Conservation (phyloP, 2,797 vertebrate genomes). For the Rallus crepitans region DNA sequence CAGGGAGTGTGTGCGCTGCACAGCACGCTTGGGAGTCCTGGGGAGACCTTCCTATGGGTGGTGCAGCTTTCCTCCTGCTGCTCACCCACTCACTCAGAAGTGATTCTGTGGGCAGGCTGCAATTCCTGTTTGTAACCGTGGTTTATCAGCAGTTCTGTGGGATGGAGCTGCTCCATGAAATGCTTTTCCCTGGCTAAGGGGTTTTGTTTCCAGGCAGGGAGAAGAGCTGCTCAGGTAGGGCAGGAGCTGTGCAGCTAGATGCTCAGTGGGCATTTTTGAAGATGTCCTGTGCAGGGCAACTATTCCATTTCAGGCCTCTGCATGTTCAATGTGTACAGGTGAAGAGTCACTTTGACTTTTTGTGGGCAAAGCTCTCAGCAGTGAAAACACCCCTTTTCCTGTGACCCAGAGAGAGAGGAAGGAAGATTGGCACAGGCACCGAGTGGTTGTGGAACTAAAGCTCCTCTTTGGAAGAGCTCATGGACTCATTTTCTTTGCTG, state of each 20-base stretch:
- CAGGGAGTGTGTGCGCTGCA: not conserved
- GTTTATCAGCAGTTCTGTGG: not conserved
- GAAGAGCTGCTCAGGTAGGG: not conserved
- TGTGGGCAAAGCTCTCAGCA: not conserved
- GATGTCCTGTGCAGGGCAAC: not conserved
- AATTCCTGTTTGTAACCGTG: not conserved
- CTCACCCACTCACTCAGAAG: not conserved
- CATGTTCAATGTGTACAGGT: rapidly evolving
- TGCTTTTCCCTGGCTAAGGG: not conserved
- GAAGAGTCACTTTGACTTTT: not conserved
- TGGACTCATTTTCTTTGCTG: not conserved
- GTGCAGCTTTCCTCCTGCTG: not conserved
- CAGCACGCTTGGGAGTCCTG: rapidly evolving
- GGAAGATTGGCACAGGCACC: not conserved
- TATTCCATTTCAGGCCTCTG: not conserved
- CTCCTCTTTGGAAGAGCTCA: not conserved
- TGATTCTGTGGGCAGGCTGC: not conserved
- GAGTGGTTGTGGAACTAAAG: not conserved
- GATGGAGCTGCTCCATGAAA: not conserved
- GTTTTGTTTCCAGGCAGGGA: not conserved
- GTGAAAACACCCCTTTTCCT: not conserved
- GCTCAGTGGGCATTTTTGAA: not conserved
- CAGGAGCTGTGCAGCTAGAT: not conserved
- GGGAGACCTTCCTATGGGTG: not conserved
- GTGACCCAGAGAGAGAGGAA: not conserved